These are phyloP conservation scores for Matsumyia berberina DNA, from an alignment of 2,888 invertebrate species.

Conservation along the genomic window DNA sequence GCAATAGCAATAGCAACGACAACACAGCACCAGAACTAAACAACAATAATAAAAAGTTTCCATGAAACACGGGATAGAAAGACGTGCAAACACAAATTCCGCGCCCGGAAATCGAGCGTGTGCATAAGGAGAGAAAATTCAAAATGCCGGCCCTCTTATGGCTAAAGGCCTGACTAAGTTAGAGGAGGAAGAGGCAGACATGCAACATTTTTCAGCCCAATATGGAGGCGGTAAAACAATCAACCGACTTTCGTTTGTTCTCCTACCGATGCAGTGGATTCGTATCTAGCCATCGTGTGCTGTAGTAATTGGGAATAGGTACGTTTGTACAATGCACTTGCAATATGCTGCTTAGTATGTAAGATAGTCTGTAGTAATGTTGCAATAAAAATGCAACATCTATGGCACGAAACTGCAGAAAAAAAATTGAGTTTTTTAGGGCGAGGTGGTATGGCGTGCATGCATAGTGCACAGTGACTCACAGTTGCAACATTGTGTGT, in stretches of 20 bases:
- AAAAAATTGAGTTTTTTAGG: constrained; percentile 49
- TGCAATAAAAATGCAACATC: constrained; percentile 65
- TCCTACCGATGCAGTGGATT: constrained; percentile 27
- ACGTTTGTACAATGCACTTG: constrained; percentile 63
- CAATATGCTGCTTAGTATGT: constrained; percentile 55
- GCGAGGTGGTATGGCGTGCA: constrained; percentile 30
- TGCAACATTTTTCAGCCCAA: constrained; percentile 53
- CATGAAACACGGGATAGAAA: constrained; percentile 42
- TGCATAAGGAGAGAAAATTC: constrained; percentile 66
- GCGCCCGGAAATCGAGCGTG: constrained; percentile 69
- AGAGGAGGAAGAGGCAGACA: constrained; percentile 16
- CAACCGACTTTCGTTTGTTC: constrained; percentile 61
- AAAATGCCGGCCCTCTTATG: constrained; percentile 68
- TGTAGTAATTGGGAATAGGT: constrained; percentile 48
- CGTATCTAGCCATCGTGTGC: background rate
- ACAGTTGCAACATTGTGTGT: constrained; percentile 32
- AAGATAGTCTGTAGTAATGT: constrained; percentile 57
- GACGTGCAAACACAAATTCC: constrained; percentile 44
- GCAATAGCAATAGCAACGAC: background rate
- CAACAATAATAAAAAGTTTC: constrained; percentile 47
- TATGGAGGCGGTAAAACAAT: constrained; percentile 69
- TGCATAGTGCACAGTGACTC: constrained; percentile 18
- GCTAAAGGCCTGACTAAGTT: background rate
- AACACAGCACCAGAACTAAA: constrained; percentile 50
- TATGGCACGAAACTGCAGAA: constrained; percentile 45